These are phyloP conservation scores for Hippocampus comes DNA, from an alignment of 2,113 vertebrate species.

Conservation along the genomic window DNA sequence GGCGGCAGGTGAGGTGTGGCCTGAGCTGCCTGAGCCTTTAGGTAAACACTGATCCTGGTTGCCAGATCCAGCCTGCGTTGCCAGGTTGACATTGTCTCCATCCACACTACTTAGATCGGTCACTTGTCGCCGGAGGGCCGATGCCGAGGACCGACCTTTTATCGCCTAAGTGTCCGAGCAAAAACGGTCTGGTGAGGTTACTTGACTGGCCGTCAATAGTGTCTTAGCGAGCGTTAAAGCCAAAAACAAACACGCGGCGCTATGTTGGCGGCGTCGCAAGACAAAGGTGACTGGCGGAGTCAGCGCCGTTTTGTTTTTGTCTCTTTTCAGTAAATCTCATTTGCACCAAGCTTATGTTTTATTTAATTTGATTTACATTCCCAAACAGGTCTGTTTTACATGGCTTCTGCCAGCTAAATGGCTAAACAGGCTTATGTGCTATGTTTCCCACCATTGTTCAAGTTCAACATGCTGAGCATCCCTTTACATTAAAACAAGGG, in stretches of 20 bases:
- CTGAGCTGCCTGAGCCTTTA: constrained; percentile 79
- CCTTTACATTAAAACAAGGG: constrained; percentile 27
- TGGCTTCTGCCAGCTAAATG: constrained; percentile 39
- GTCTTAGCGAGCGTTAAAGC: constrained; percentile 79
- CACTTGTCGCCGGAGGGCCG: constrained; percentile 70
- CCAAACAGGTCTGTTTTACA: constrained; percentile 46
- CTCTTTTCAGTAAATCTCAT: constrained; percentile 45
- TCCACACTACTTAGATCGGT: constrained; percentile 57
- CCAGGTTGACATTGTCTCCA: constrained; percentile 83
- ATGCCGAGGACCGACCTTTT: constrained; percentile 75
- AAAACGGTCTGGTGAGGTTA: constrained; percentile 90
- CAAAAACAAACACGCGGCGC: constrained; percentile 66
- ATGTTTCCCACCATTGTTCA: constrained; percentile 27
- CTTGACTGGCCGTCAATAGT: constrained; percentile 84
- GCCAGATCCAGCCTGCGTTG: constrained; percentile 66
- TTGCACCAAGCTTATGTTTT: constrained; percentile 41
- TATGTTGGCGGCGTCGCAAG: constrained; percentile 18
- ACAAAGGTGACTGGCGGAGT: constrained; percentile 29
- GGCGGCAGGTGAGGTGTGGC: constrained; percentile 87
- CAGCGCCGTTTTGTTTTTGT: constrained; percentile 45
- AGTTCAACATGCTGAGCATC: constrained; percentile 23
- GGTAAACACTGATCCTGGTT: constrained; percentile 80
- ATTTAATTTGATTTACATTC: constrained; percentile 63
- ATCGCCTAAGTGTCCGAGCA: constrained; percentile 81
- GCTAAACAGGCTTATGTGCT: constrained; percentile 50